These are phyloP conservation scores for Malurus cyaneus DNA, from an alignment of 2,113 vertebrate species.

Conservation along the genomic window DNA sequence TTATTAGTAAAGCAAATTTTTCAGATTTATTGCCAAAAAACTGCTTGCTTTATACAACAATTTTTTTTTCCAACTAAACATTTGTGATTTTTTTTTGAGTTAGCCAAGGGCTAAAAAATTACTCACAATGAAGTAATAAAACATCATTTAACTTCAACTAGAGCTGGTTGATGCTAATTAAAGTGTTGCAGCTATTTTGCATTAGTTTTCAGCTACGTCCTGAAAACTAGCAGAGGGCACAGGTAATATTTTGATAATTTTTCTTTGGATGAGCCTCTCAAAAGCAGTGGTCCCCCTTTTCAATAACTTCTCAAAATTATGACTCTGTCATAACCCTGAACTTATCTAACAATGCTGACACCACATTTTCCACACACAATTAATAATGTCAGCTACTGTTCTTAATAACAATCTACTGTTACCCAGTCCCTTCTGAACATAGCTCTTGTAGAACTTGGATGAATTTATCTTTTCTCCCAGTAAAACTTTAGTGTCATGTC, in stretches of 20 bases:
- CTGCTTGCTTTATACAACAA: neutral
- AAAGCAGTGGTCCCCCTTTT: neutral
- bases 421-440: neutral
- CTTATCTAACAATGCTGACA: neutral
- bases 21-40: slow-evolving; percentile 9
- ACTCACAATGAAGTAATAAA: neutral
- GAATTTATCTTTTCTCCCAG: neutral
- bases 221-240: neutral
- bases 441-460: neutral
- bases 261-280: neutral
- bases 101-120: neutral
- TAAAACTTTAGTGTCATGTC: neutral
- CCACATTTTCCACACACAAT: neutral
- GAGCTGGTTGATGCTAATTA: neutral
- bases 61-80: neutral
- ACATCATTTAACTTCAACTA: neutral
- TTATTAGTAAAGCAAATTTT: neutral
- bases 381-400: neutral
- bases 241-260: neutral
- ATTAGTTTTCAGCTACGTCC: neutral
- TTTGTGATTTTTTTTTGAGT: neutral
- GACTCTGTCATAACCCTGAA: neutral
- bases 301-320: neutral
- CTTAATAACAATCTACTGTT: neutral
- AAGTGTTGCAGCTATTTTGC: neutral